Base-by-base conservation (phyloP, 2,888 invertebrate species). In the Lydus trimaculatus region DNA sequence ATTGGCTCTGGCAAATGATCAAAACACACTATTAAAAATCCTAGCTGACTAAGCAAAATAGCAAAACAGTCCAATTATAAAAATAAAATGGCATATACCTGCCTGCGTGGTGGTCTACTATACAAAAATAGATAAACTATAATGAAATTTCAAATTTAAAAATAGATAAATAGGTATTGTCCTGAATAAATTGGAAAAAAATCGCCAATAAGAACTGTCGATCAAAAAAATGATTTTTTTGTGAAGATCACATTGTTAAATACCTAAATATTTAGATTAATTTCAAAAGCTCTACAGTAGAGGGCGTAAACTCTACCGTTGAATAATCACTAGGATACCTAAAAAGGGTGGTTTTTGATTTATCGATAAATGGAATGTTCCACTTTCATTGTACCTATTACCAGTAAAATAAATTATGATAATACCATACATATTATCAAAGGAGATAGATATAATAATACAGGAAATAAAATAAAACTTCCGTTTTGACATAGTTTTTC, bases 71-170 rank as follows among this genome's bases (percentile, higher is more conserved):
- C 61, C 64, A 58, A 66, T 66, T 66, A 58, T 64, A 48, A 70
- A 70, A 70, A 69, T 69, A 69, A 69, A 69, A 58, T 62, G 65
- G 25, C 43, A 65, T 66, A 43, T 69, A 63, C 64, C 66, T 64
- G 70, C 56, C 39, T 17, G 52, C 11, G 17, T 43, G 43, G 43
- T 33, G 33, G n/a, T 33, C 11, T 56, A n/a, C 25, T 56, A 56
- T 56, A 6, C n/a, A 56, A 28, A 56, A 56, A 56, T 56, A 56
- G 56, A 28, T 28, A 1, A n/a, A 13, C 25, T 56, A 28, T 28
- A 56, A 56, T 56, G 56, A 28, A 28, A 28, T 56, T 56, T 56
- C 15, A 48, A 17, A 64, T 43, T 61, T 70, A 62, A 70, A 70
- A 70, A 70, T 69, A 69, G 61, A n/a, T 39, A 39, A 2, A 39